Evolutionary conservation across 2,888 invertebrate genomes (phyloP).

Genomic region (Cetonia aurata): DNA sequence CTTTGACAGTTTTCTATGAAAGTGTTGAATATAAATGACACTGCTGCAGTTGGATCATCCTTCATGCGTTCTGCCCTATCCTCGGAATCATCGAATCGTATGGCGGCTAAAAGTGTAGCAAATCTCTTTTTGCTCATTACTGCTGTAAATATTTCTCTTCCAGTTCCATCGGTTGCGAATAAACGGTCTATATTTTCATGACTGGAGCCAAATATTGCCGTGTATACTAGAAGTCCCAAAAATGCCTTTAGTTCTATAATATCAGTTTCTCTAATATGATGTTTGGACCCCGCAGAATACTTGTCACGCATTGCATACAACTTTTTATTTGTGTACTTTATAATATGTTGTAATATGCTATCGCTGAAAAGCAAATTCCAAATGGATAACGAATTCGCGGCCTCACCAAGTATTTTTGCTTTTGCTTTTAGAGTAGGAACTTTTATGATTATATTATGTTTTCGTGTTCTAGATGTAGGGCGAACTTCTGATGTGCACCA

Average conservation of each 20-base stretch:
- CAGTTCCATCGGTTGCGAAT: no score
- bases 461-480: conserved; percentile 23
- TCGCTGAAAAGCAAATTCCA: no score
- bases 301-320: no score
- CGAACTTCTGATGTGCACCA: conserved; percentile 25
- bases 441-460: conserved; percentile 4
- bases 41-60: conserved; percentile 43
- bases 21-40: conserved; percentile 40
- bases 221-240: no score
- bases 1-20: conserved; percentile 46
- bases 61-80: conserved; percentile 46
- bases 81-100: background rate
- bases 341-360: conserved; percentile 34
- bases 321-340: no score
- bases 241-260: no score
- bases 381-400: conserved; percentile 1
- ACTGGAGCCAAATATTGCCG: no score
- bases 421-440: background rate
- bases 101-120: background rate
- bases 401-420: conserved; percentile 18
- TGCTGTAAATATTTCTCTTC: background rate
- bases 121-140: conserved; percentile 37
- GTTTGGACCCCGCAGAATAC: no score
- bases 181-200: no score
- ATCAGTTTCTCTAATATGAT: no score